A percentile compares a stretch with the other conserved stretches of the same genome.
Evolutionary conservation across 1,140 invertebrate genomes (phyloP).

Genomic region (Thrips palmi): DNA sequence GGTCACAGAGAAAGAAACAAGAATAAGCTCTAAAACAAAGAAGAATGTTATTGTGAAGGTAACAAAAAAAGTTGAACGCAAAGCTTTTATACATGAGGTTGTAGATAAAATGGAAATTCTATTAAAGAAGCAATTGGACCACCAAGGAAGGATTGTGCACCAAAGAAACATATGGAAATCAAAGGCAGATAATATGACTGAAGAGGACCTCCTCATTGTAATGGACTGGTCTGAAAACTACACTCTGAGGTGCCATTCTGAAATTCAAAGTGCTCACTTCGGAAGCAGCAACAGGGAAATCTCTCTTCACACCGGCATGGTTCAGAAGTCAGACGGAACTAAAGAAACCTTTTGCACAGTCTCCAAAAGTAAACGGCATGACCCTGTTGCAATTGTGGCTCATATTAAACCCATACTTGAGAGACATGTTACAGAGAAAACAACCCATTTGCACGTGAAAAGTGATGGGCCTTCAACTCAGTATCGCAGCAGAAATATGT

Average conservation of each 20-base stretch:
- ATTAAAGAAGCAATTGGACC: too few species aligned
- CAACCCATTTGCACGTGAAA: too few species aligned
- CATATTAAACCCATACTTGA: background rate
- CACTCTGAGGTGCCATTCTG: background rate
- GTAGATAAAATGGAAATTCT: too few species aligned
- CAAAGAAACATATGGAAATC: too few species aligned
- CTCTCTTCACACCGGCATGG: background rate
- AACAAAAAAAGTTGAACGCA: too few species aligned
- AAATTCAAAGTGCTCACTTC: conserved; percentile 4
- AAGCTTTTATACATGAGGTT: too few species aligned
- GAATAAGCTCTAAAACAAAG: too few species aligned
- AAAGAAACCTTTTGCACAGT: background rate
- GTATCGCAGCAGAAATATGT: too few species aligned
- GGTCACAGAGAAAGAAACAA: too few species aligned
- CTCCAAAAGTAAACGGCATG: background rate
- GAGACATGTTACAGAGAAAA: background rate
- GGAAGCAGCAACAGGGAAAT: background rate
- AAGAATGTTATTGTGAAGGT: too few species aligned
- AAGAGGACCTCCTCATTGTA: background rate
- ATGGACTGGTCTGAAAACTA: conserved; percentile 2
- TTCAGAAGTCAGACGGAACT: background rate
- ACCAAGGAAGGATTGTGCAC: too few species aligned
- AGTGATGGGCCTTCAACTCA: too few species aligned
- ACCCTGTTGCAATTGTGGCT: background rate
- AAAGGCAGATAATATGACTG: background rate